Base-by-base conservation (phyloP, 2,888 invertebrate genomes). In the Timema podura region DNA sequence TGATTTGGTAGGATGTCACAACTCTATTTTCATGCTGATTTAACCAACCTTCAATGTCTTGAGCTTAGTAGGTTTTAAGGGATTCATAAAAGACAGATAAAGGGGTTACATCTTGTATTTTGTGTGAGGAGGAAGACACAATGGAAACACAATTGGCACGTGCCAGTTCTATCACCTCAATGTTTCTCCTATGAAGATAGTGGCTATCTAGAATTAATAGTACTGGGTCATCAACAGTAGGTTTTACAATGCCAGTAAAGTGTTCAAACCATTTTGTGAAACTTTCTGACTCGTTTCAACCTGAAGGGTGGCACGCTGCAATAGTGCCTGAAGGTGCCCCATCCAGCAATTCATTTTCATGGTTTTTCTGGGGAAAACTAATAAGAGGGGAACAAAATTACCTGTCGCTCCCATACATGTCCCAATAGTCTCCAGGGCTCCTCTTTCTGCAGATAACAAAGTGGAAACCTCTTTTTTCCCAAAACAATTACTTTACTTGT, bases 201-300 rank as follows among this genome's bases (percentile, higher is more conserved):
- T 74, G 74, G 5, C 74, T 68, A 70, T 72, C 73, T 16, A 74
- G 65, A 8, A 74, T 13, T 11, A 78, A 72, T 46, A 77, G 66
- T 10, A 77, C 74, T 44, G 76, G 76, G 65, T 75, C 67, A 45
- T 76, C 74, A 57, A 65, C 59, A 49, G 75, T 72, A 6, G 76
- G 76, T 13, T 77, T 77, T 16, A 76, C 70, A 45, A 70, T 65
- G 0, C 71, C 57, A 49, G 76, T 68, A 66, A 78, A 78, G 10
- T 57, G 57, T 9, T 57, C 65, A 57, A 80, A 75, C 78, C 79
- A 80, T 54, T 77, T 68, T 6, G 76, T 74, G 72, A 79, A 80
- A 2, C 78, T 68, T 45, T 77, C 66, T 13, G 71, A 67, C 71
- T 79, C 77, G 8, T 79, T 76, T 78, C 78, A 79, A 9, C 78